These are phyloP conservation scores for Sitophilus oryzae DNA, from an alignment of 1,140 invertebrate genomes.

Conservation along the genomic window DNA sequence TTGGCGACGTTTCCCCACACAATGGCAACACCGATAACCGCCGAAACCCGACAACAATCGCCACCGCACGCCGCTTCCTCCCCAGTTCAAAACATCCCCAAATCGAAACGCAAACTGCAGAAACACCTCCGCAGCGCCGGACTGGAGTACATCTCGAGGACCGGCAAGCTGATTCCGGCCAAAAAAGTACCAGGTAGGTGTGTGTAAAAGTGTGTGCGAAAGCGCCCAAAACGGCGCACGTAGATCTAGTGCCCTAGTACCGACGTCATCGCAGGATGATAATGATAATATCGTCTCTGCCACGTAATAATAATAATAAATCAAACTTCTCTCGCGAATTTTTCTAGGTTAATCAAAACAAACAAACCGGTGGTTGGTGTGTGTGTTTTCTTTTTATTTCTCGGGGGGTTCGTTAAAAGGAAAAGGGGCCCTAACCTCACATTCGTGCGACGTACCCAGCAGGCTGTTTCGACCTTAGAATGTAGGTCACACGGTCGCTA, in stretches of 20 bases:
- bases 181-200: constrained; percentile 46
- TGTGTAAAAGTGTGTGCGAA: background rate
- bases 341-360: constrained; percentile 15
- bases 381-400: background rate
- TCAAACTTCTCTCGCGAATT: background rate
- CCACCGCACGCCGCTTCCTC: constrained; percentile 36
- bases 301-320: constrained; percentile 9
- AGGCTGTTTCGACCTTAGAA: constrained; percentile 18
- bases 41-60: constrained; percentile 14
- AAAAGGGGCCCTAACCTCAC: constrained; percentile 17
- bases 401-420: too few species aligned
- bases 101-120: constrained; percentile 44
- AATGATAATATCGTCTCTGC: constrained; percentile 1
- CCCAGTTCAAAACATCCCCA: constrained; percentile 38
- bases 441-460: constrained; percentile 7
- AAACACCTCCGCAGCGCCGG: constrained; percentile 46
- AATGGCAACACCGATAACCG: constrained; percentile 42
- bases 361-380: background rate
- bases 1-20: constrained; percentile 3
- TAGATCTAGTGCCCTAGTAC: constrained; percentile 20
- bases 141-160: constrained; percentile 45
- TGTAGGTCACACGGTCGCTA: constrained; percentile 24
- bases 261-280: constrained; percentile 16
- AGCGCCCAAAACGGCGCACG: constrained; percentile 3
- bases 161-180: constrained; percentile 46